phyloP scores from a whole-genome alignment of 2,113 vertebrate species.

The Strix aluco region DNA sequence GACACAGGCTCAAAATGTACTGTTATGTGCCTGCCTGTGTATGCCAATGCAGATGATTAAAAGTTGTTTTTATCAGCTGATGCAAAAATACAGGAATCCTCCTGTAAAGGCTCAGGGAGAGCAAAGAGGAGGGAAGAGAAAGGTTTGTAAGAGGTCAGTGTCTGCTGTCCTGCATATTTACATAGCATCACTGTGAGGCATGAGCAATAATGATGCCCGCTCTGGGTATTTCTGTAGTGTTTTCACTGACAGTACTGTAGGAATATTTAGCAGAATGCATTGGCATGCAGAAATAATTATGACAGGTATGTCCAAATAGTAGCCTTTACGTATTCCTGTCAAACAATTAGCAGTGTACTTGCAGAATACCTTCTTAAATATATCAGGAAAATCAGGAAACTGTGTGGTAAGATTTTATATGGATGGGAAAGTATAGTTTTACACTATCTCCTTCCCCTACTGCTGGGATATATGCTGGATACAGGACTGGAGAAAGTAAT shows the following conservation, averaged over 20 bases:
- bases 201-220: background rate
- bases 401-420: background rate
- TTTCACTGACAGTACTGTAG: background rate
- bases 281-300: background rate
- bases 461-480: background rate
- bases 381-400: background rate
- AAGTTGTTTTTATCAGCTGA: background rate
- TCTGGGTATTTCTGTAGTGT: background rate
- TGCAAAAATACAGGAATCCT: background rate
- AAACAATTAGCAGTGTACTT: background rate
- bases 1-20: background rate
- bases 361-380: background rate
- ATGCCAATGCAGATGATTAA: background rate
- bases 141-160: background rate
- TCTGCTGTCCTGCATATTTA: background rate
- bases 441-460: background rate
- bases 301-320: background rate
- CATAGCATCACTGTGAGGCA: background rate
- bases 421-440: background rate
- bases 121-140: background rate
- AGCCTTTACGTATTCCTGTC: background rate
- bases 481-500: background rate
- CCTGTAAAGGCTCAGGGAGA: background rate
- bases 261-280: background rate
- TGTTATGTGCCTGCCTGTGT: rapidly evolving